These are phyloP conservation scores for Limenitis camilla DNA, from an alignment of 2,888 invertebrate genomes.

Conservation along the genomic window DNA sequence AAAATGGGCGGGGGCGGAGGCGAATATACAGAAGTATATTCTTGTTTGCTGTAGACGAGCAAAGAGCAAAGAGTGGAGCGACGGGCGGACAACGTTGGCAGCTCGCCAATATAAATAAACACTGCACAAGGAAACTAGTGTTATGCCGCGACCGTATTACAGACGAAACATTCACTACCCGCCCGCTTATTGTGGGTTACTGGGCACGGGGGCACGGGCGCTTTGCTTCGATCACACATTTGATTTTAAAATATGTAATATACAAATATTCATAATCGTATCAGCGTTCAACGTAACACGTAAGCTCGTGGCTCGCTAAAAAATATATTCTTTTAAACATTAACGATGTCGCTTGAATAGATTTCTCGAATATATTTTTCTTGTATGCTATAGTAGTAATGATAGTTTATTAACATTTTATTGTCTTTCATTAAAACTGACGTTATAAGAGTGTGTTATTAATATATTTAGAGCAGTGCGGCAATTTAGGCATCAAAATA, in stretches of 20 bases:
- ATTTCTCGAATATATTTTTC: slow-evolving; percentile 19
- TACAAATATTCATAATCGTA: slow-evolving; percentile 8
- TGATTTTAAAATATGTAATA: neutral
- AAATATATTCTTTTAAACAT: slow-evolving; percentile 23
- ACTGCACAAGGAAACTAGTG: slow-evolving; percentile 74
- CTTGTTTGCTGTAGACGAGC: slow-evolving; percentile 58
- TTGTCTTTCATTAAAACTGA: slow-evolving; percentile 9
- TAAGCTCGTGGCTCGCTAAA: slow-evolving; percentile 23
- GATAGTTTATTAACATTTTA: slow-evolving; percentile 16
- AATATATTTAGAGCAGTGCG: slow-evolving; percentile 14
- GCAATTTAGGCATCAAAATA: slow-evolving; percentile 10
- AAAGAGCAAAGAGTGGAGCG: slow-evolving; percentile 40
- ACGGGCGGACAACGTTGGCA: slow-evolving; percentile 68
- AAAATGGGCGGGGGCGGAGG: slow-evolving; percentile 50
- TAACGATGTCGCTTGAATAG: slow-evolving; percentile 22
- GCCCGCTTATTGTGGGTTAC: slow-evolving; percentile 72
- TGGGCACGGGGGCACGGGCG: slow-evolving; percentile 45
- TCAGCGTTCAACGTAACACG: slow-evolving; percentile 18
- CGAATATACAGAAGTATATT: slow-evolving; percentile 45
- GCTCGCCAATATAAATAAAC: slow-evolving; percentile 69
- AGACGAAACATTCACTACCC: slow-evolving; percentile 73
- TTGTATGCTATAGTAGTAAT: slow-evolving; percentile 13
- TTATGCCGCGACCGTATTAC: slow-evolving; percentile 73
- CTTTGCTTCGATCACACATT: slow-evolving; percentile 12
- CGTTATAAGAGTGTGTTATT: slow-evolving; percentile 8